Percentiles rank a stretch among this genome's conserved stretches.
These are phyloP conservation scores for Heliconius charithonia DNA, from an alignment of 2,888 invertebrate genomes.

Conservation along the genomic window DNA sequence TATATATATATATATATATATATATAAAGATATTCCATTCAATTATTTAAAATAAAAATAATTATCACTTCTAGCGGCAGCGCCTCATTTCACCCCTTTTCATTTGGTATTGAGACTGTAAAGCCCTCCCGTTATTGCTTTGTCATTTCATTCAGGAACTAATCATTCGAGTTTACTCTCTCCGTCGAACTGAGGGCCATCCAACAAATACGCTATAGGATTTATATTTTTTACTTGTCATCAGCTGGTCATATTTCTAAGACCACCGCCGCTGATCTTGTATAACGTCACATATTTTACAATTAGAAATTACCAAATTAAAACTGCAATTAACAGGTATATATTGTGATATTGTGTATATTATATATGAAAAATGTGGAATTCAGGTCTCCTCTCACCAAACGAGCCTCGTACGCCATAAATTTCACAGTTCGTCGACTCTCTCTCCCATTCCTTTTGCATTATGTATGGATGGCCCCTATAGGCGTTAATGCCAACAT, in stretches of 20 bases:
- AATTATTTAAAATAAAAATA: slow-evolving; percentile 8
- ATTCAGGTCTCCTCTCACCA: too few species aligned
- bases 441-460: not conserved
- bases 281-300: not conserved
- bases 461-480: not conserved
- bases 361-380: too few species aligned
- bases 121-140: slow-evolving; percentile 55
- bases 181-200: not conserved
- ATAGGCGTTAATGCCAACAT: not conserved
- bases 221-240: not conserved
- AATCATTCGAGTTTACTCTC: slow-evolving; percentile 38
- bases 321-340: too few species aligned
- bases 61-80: slow-evolving; percentile 38
- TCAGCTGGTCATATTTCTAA: not conserved
- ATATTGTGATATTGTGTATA: too few species aligned
- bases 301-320: not conserved
- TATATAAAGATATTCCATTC: not conserved
- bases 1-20: not conserved
- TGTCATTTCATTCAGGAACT: slow-evolving; percentile 38
- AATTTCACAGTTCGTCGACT: not conserved
- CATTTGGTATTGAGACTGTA: slow-evolving; percentile 56
- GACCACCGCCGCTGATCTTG: not conserved
- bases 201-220: not conserved
- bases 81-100: slow-evolving; percentile 43
- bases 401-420: too few species aligned